phyloP scores from a whole-genome alignment of 2,113 vertebrate genomes.

The Corythaixoides concolor region DNA sequence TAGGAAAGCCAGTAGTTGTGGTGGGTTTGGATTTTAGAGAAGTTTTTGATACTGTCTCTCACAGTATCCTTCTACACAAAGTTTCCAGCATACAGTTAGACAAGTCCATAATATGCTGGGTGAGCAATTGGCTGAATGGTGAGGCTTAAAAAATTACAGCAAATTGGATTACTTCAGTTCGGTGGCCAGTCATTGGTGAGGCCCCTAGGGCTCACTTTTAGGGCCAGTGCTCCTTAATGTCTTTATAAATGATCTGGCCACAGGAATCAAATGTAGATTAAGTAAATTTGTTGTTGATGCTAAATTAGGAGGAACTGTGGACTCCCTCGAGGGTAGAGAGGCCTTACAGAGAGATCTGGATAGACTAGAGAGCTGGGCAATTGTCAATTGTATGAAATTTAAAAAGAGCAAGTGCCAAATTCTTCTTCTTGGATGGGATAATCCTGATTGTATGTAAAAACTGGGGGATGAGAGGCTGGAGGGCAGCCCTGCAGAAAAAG shows the following conservation, averaged over 20 bases:
- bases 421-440: background rate
- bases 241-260: background rate
- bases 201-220: background rate
- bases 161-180: background rate
- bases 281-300: background rate
- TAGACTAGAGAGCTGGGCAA: background rate
- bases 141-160: background rate
- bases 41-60: background rate
- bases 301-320: background rate
- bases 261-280: background rate
- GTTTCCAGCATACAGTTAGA: background rate
- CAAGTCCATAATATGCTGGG: background rate
- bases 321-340: background rate
- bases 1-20: background rate
- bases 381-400: background rate
- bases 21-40: background rate
- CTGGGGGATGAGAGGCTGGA: rapidly evolving
- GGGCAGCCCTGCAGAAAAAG: rapidly evolving
- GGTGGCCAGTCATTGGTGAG: background rate
- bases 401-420: background rate
- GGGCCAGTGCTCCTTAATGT: background rate
- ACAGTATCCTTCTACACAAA: background rate
- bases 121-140: background rate
- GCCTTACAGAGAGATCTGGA: background rate
- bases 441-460: background rate